These are phyloP conservation scores for Arnoldichthys spilopterus DNA, from an alignment of 2,797 vertebrate genomes.

Conservation along the genomic window DNA sequence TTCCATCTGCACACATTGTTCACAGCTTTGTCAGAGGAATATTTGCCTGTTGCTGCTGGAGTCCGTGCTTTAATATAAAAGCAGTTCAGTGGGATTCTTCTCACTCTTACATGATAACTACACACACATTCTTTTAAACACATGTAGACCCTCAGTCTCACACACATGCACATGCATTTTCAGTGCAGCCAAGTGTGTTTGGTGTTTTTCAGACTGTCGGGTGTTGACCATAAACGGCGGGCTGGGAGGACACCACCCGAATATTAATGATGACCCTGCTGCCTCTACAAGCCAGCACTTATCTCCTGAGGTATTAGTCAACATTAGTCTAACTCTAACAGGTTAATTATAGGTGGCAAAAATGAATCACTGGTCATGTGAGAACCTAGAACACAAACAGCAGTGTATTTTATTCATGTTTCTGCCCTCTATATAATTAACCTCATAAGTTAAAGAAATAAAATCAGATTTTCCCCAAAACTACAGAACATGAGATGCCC, in stretches of 20 bases:
- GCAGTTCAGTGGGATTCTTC: not conserved
- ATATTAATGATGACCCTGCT: not conserved
- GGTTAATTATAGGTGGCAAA: not conserved
- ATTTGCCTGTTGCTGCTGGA: too few relatives aligned
- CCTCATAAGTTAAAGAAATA: too few relatives aligned
- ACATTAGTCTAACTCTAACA: slow-evolving; percentile 1
- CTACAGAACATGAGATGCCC: not conserved
- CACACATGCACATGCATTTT: not conserved
- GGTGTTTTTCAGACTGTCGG: slow-evolving; percentile 1
- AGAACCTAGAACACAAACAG: not conserved
- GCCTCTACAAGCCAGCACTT: not conserved
- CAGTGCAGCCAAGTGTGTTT: not conserved
- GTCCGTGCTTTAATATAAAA: not conserved
- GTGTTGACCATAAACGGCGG: not conserved
- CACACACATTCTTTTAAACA: not conserved
- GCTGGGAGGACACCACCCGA: slow-evolving; percentile 6
- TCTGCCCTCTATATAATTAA: not conserved
- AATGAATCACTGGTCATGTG: not conserved
- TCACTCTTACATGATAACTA: not conserved
- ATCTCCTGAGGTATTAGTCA: slow-evolving; percentile 3
- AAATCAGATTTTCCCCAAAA: too few relatives aligned
- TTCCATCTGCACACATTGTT: too few relatives aligned
- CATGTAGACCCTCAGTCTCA: not conserved
- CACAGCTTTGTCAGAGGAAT: too few relatives aligned
- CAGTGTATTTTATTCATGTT: not conserved